A percentile compares a stretch with the other conserved stretches of the same genome.
phyloP scores from a whole-genome alignment of 2,797 vertebrate genomes.

The Dermochelys coriacea region DNA sequence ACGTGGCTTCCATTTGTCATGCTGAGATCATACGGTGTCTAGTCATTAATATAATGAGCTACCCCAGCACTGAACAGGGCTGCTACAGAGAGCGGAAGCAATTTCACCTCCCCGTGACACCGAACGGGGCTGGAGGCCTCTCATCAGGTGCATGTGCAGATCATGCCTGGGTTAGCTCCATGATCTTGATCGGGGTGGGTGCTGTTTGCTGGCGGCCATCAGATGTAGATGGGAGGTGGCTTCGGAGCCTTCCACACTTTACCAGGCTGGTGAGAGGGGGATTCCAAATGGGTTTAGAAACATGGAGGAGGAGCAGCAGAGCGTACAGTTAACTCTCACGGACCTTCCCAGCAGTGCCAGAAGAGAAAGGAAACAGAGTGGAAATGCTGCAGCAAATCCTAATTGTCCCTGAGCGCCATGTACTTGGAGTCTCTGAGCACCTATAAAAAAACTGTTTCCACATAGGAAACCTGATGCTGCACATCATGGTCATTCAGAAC shows the following conservation, averaged over 20 bases:
- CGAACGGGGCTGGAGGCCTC: accelerated
- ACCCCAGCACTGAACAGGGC: not conserved
- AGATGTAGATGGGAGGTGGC: not conserved
- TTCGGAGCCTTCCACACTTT: not conserved
- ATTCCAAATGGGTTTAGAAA: constrained; percentile 7
- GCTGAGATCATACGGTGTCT: not conserved
- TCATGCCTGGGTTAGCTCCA: not conserved
- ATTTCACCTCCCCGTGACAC: not conserved
- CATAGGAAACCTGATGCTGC: not conserved
- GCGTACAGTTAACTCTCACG: accelerated
- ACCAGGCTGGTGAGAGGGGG: not conserved
- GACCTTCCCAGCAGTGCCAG: not conserved
- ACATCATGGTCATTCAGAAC: not conserved
- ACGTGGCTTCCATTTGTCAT: not conserved
- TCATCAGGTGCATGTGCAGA: accelerated
- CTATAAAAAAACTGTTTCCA: not conserved
- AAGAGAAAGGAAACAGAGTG: not conserved
- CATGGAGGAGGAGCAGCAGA: not conserved
- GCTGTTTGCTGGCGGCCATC: accelerated
- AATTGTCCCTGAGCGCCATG: not conserved
- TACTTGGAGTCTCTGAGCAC: not conserved
- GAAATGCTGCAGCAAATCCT: not conserved
- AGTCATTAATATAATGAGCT: not conserved
- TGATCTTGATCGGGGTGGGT: accelerated
- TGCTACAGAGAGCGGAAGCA: not conserved